Evolutionary conservation across 2,797 vertebrate species (phyloP).

Genomic region (Neoniphon sammara): DNA sequence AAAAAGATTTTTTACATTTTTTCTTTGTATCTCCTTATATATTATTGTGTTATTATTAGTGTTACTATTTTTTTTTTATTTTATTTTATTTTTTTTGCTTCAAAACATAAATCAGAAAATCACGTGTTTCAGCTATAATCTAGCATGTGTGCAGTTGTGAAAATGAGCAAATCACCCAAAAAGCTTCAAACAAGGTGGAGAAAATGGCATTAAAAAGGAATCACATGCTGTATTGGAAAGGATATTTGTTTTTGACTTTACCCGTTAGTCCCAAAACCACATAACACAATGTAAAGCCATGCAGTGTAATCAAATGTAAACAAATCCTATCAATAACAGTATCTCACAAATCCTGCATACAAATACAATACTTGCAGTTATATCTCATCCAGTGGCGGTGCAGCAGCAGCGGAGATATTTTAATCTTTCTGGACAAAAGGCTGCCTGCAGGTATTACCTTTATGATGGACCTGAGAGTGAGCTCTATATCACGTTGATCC

Average conservation of each 20-base stretch:
- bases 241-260: no score
- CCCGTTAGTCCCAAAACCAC: no score
- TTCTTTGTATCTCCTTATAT: constrained; percentile 23
- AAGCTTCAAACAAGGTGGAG: neutral
- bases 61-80: no score
- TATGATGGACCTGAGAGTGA: neutral
- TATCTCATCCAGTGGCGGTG: neutral
- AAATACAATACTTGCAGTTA: neutral
- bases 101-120: constrained; percentile 5
- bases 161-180: neutral
- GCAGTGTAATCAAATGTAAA: no score
- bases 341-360: no score
- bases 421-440: neutral
- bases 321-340: no score
- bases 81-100: no score
- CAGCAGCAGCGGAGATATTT: neutral
- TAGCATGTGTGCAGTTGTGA: neutral
- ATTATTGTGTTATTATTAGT: no score
- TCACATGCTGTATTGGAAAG: no score
- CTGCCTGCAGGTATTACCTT: neutral
- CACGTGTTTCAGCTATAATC: constrained; percentile 19
- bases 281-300: no score
- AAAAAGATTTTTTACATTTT: neutral
- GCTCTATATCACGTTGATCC: constrained; percentile 5
- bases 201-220: no score